Percentiles rank a stretch among this genome's conserved stretches.
Evolutionary conservation across 2,113 vertebrate genomes (phyloP).

Genomic region (Menura novaehollandiae): DNA sequence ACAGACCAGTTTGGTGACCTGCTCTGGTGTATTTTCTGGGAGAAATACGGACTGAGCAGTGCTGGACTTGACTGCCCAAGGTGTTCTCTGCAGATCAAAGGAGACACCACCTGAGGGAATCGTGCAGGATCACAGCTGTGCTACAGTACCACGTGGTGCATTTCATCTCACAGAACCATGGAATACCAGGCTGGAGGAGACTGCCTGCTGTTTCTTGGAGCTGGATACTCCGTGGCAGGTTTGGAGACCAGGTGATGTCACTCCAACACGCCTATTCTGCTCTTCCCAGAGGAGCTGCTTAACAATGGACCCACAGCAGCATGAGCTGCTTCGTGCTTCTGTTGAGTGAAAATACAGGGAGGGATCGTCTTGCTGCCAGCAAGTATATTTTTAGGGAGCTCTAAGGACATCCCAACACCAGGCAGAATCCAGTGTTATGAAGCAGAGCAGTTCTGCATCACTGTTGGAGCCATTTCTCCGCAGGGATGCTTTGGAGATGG

Average conservation of each 20-base stretch:
- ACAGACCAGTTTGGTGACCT: not conserved
- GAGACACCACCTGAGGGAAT: not conserved
- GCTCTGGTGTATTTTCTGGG: not conserved
- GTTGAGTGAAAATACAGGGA: not conserved
- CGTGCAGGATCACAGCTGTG: accelerated
- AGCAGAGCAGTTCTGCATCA: not conserved
- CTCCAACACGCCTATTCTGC: accelerated
- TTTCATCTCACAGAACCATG: not conserved
- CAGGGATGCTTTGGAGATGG: not conserved
- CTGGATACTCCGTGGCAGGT: not conserved
- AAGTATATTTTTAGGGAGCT: not conserved
- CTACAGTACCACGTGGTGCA: not conserved
- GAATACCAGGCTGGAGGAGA: not conserved
- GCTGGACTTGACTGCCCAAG: not conserved
- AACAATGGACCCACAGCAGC: not conserved
- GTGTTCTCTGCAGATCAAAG: not conserved
- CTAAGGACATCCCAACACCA: not conserved
- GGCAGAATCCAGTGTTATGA: not conserved
- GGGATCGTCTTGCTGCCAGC: not conserved
- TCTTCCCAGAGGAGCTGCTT: not conserved
- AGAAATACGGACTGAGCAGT: accelerated
- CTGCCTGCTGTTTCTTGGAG: not conserved
- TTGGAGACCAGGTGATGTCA: not conserved
- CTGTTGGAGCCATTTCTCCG: not conserved
- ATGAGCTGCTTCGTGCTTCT: not conserved